phyloP scores from a whole-genome alignment of 2,113 vertebrate species.

The Ancistrus triradiatus region DNA sequence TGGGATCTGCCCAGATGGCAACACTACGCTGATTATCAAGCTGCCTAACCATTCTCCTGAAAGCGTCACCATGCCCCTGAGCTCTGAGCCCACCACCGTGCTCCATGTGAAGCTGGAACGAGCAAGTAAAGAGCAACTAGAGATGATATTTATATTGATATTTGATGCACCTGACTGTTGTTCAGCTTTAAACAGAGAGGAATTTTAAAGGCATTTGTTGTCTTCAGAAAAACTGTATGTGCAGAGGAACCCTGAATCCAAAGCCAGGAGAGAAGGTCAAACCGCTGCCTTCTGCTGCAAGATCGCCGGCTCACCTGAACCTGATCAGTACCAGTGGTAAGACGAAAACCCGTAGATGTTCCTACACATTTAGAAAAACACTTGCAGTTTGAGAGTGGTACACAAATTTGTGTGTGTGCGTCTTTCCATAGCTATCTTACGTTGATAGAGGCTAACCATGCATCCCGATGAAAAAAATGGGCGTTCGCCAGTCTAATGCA shows the following conservation, averaged over 20 bases:
- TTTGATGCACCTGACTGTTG: too few relatives aligned
- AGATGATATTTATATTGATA: too few relatives aligned
- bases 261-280: constrained; percentile 80
- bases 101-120: constrained; percentile 79
- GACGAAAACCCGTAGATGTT: neutral
- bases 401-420: too few relatives aligned
- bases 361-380: too few relatives aligned
- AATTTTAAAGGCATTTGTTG: neutral
- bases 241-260: constrained; percentile 76
- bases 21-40: constrained; percentile 75
- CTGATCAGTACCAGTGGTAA: constrained; percentile 85
- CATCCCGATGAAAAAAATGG: too few relatives aligned
- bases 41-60: constrained; percentile 75
- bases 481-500: too few relatives aligned
- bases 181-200: too few relatives aligned
- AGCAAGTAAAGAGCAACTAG: constrained; percentile 80
- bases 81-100: constrained; percentile 65
- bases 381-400: too few relatives aligned
- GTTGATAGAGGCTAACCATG: too few relatives aligned
- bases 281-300: constrained; percentile 85
- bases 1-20: constrained; percentile 85
- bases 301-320: constrained; percentile 74
- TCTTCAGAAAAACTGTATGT: constrained; percentile 82
- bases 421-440: too few relatives aligned
- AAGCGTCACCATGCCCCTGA: constrained; percentile 62